Conservation (phyloP, 2,888 invertebrate species). For the Noctua janthina region DNA sequence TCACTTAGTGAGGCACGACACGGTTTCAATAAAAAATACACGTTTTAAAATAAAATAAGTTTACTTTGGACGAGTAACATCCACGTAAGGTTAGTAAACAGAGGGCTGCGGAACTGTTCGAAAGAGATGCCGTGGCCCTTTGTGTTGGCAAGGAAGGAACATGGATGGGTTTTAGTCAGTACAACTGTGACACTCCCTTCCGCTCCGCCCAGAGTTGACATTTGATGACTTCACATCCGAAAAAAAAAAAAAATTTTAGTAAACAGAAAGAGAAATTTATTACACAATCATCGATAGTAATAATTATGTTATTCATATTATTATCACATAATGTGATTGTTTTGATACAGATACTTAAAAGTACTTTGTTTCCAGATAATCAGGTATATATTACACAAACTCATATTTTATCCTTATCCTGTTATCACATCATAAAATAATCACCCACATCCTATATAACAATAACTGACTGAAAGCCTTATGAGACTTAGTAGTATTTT, state of each 20-base stretch:
- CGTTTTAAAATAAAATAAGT: background rate
- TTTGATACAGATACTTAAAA: background rate
- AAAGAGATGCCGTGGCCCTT: too few relatives aligned
- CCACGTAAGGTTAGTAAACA: background rate
- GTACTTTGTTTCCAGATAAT: background rate
- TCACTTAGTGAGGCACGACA: background rate
- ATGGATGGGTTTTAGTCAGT: too few relatives aligned
- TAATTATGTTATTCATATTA: background rate
- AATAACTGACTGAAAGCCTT: background rate
- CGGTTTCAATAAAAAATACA: background rate
- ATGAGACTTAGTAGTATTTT: background rate
- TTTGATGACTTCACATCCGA: too few relatives aligned
- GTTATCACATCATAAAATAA: background rate
- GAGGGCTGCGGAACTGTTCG: too few relatives aligned
- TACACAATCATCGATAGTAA: background rate
- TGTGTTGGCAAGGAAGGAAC: too few relatives aligned
- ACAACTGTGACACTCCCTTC: too few relatives aligned
- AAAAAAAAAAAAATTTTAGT: too few relatives aligned
- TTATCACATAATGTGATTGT: slow-evolving; percentile 1
- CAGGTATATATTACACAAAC: background rate
- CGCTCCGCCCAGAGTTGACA: too few relatives aligned
- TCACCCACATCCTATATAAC: too few relatives aligned
- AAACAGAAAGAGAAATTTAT: background rate
- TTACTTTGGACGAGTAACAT: background rate
- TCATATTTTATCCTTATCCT: background rate